Conservation (phyloP, 2,113 vertebrate species). For the Chamaetylas fuelleborni region DNA sequence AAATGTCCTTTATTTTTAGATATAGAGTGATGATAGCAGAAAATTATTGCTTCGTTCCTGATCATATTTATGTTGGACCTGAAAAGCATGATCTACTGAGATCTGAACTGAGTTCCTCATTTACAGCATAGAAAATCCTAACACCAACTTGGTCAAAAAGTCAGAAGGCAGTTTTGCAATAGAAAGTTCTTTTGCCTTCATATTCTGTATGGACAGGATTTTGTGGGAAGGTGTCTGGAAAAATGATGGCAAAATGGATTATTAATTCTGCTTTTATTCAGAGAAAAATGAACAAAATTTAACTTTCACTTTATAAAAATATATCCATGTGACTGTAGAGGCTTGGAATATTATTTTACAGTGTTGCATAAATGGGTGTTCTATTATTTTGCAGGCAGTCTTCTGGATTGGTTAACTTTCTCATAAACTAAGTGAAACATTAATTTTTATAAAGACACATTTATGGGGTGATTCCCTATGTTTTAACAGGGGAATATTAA, state of each 20-base stretch:
- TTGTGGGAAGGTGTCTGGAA: neutral
- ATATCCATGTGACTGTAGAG: neutral
- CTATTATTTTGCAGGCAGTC: neutral
- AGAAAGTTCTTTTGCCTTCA: neutral
- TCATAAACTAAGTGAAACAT: neutral
- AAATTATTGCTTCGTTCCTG: neutral
- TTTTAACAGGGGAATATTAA: neutral
- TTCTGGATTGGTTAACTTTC: neutral
- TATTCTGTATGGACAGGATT: neutral
- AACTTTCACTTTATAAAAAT: neutral
- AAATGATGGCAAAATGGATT: neutral
- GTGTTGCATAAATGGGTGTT: neutral
- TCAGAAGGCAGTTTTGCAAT: neutral
- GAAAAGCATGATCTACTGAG: neutral
- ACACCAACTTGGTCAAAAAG: neutral
- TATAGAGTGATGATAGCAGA: neutral
- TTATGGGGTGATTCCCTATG: neutral
- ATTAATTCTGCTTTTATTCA: neutral
- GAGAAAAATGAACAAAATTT: neutral
- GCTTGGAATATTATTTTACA: neutral
- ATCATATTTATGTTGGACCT: neutral
- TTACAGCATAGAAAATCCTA: neutral
- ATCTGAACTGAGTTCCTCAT: neutral
- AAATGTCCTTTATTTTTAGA: neutral
- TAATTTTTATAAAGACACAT: neutral